These are phyloP conservation scores for Silurus lanzhouensis DNA, from an alignment of 2,797 vertebrate genomes.

Conservation along the genomic window DNA sequence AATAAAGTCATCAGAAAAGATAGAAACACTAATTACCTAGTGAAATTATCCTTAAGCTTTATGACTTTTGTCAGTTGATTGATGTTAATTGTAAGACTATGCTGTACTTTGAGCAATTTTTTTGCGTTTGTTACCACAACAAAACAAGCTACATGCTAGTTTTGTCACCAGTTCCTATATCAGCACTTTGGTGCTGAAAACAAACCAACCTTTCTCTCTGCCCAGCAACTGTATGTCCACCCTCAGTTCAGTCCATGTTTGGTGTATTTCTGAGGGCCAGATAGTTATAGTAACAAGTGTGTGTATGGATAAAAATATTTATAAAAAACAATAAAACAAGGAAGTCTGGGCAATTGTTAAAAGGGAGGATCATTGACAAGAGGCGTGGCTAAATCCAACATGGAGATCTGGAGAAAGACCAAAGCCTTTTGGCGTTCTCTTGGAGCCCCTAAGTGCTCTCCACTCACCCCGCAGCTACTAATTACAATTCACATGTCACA, in stretches of 20 bases:
- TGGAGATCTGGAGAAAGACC: constrained; percentile 57
- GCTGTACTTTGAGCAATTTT: background rate
- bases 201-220: background rate
- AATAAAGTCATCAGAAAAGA: background rate
- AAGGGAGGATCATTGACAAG: constrained; percentile 28
- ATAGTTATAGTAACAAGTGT: constrained; percentile 26
- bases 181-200: background rate
- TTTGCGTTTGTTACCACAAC: background rate
- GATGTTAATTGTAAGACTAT: background rate
- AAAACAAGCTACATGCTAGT: background rate
- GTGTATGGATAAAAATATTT: background rate
- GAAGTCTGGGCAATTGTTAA: constrained; percentile 1
- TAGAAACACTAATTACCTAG: background rate
- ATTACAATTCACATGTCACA: constrained; percentile 90
- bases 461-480: constrained; percentile 78
- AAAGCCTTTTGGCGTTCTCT: constrained; percentile 40
- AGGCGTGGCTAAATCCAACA: constrained; percentile 58
- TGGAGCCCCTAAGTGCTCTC: constrained; percentile 57
- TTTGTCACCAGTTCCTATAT: background rate
- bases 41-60: background rate
- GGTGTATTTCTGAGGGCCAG: background rate
- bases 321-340: constrained; percentile 32
- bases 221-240: constrained; percentile 28
- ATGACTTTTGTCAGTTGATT: background rate
- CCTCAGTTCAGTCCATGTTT: background rate